phyloP scores from a whole-genome alignment of 1,140 invertebrate genomes.

The Caligus rogercresseyi region DNA sequence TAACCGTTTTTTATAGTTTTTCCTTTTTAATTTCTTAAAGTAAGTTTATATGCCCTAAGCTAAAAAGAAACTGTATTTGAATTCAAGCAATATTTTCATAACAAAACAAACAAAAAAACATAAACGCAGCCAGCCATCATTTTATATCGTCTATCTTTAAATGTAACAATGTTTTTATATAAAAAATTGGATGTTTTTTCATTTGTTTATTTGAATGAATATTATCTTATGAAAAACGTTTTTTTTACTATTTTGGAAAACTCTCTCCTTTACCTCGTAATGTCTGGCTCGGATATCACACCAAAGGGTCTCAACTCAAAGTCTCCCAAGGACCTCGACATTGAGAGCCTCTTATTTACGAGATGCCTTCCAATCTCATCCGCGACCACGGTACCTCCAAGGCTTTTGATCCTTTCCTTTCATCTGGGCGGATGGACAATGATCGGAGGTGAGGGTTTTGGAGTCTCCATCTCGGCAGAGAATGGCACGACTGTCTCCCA shows the following conservation, averaged over 20 bases:
- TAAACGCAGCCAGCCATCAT: no score
- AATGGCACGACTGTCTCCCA: conserved; percentile 37
- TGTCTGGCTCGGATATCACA: conserved; percentile 35
- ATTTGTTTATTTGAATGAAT: neutral
- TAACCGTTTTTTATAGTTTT: no score
- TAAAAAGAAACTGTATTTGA: no score
- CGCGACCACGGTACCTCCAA: conserved; percentile 28
- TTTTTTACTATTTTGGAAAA: neutral
- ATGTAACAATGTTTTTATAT: no score
- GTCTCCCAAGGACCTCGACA: conserved; percentile 41
- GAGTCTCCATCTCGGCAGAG: conserved; percentile 34
- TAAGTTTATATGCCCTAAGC: no score
- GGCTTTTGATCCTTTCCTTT: conserved; percentile 27
- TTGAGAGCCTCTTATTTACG: conserved; percentile 35
- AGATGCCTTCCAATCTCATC: conserved; percentile 32
- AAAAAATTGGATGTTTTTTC: neutral
- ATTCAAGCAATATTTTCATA: no score
- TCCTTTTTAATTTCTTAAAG: no score
- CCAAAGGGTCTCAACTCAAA: conserved; percentile 37
- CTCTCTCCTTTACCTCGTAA: conserved; percentile 22
- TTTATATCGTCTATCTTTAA: no score
- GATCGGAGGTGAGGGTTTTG: conserved; percentile 34
- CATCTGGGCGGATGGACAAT: conserved; percentile 30
- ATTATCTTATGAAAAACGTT: neutral
- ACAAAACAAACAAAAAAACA: no score